phyloP scores from a whole-genome alignment of 2,113 vertebrate species.

The Bubalus kerabau region DNA sequence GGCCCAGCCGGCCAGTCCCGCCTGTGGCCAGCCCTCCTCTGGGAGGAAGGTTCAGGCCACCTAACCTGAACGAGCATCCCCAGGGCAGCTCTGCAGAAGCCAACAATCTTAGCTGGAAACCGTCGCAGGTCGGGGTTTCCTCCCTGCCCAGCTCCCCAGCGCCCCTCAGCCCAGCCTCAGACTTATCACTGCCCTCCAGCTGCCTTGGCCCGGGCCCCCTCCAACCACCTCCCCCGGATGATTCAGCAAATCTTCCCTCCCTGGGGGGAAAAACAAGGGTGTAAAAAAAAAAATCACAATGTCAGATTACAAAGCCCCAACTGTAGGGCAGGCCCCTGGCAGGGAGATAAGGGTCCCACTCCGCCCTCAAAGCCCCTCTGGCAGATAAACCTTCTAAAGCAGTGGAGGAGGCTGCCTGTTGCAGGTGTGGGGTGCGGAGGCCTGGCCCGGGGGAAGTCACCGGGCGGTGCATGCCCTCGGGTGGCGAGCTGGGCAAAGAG shows the following conservation, averaged over 20 bases:
- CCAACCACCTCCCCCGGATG: slow-evolving; percentile 74
- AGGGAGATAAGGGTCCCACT: slow-evolving; percentile 59
- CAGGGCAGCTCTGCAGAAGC: background rate
- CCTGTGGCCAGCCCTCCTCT: background rate
- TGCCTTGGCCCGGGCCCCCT: slow-evolving; percentile 57
- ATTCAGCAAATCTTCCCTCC: slow-evolving; percentile 83
- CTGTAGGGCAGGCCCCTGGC: slow-evolving; percentile 40
- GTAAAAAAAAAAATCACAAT: slow-evolving; percentile 79
- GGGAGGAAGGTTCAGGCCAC: background rate
- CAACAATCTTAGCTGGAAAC: slow-evolving; percentile 73
- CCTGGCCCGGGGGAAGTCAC: background rate
- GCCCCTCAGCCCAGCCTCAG: slow-evolving; percentile 61
- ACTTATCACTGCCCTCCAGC: slow-evolving; percentile 80
- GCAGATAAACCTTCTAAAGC: background rate
- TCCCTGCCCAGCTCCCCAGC: slow-evolving; percentile 27
- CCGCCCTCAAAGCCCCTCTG: background rate
- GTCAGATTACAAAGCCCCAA: slow-evolving; percentile 80
- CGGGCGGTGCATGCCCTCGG: background rate
- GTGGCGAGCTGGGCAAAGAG: slow-evolving; percentile 26
- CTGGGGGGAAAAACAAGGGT: slow-evolving; percentile 64
- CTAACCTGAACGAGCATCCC: background rate
- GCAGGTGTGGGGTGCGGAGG: background rate
- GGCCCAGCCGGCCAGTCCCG: background rate
- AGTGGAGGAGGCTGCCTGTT: background rate
- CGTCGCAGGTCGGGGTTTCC: slow-evolving; percentile 61